A percentile compares a stretch with the other conserved stretches of the same genome.
phyloP scores from a whole-genome alignment of 2,888 invertebrate genomes.

The Macaria notata region DNA sequence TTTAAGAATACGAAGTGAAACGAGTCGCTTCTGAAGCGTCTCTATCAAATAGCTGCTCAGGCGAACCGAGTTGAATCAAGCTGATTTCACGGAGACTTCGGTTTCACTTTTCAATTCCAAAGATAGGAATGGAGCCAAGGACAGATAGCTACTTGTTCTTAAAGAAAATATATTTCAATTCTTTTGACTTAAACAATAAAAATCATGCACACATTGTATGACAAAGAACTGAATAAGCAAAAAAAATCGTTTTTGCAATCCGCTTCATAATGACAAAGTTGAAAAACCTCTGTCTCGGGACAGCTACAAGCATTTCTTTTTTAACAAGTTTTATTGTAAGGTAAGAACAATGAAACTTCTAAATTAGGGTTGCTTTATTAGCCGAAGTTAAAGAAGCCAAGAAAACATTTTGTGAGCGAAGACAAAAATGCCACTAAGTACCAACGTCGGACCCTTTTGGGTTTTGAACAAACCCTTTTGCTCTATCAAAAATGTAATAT shows the following conservation, averaged over 20 bases:
- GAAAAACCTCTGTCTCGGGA: conserved; percentile 34
- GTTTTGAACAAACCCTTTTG: conserved; percentile 5
- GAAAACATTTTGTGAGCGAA: conserved; percentile 37
- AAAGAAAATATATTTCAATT: conserved; percentile 15
- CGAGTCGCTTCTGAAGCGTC: conserved; percentile 32
- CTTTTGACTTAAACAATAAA: conserved; percentile 19
- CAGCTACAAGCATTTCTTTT: conserved; percentile 31
- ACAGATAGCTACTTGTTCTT: conserved; percentile 19
- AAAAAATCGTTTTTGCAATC: conserved; percentile 23
- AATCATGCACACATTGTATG: conserved; percentile 16
- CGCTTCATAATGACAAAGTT: conserved; percentile 32
- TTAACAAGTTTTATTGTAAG: conserved; percentile 38
- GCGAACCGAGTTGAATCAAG: conserved; percentile 38
- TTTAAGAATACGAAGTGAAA: conserved; percentile 19
- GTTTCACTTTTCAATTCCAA: conserved; percentile 36
- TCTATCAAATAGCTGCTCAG: conserved; percentile 36
- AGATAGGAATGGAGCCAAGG: conserved; percentile 26
- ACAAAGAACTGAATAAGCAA: conserved; percentile 19
- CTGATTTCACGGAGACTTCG: conserved; percentile 40
- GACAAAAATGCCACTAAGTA: conserved; percentile 34
- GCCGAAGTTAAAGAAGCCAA: conserved; percentile 40
- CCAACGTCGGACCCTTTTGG: conserved; percentile 31
- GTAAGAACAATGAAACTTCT: conserved; percentile 49
- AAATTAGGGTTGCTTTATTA: conserved; percentile 48
- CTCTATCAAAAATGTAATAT: no score